Conservation (phyloP, 2,113 vertebrate species). For the Junco hyemalis region DNA sequence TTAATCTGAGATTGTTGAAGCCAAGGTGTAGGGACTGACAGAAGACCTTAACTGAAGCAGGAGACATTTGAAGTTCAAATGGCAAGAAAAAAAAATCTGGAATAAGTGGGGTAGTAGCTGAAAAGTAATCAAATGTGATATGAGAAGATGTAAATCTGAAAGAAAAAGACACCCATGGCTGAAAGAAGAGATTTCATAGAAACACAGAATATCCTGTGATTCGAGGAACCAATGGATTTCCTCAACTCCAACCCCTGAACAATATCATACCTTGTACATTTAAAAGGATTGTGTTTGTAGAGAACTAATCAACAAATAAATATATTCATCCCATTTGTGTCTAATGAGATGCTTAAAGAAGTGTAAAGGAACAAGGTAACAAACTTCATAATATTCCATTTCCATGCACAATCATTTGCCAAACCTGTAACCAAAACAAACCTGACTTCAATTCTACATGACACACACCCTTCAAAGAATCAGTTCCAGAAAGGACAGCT, state of each 20-base stretch:
- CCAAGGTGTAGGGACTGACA: neutral
- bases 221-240: neutral
- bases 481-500: conserved; percentile 9
- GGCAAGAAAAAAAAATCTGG: neutral
- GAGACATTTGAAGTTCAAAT: neutral
- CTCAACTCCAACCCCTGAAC: neutral
- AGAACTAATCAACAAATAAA: neutral
- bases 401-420: neutral
- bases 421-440: neutral
- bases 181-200: neutral
- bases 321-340: neutral
- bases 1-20: neutral
- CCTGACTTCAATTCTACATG: neutral
- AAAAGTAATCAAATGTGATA: neutral
- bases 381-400: neutral
- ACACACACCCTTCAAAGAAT: neutral
- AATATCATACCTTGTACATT: neutral
- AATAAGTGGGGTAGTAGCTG: neutral
- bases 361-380: neutral
- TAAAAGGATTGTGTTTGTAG: neutral
- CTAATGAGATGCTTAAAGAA: neutral
- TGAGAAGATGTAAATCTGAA: neutral
- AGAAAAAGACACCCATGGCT: neutral
- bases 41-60: neutral
- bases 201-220: neutral